These are phyloP conservation scores for Xiphorhynchus elegans DNA, from an alignment of 2,113 vertebrate genomes.

Conservation along the genomic window DNA sequence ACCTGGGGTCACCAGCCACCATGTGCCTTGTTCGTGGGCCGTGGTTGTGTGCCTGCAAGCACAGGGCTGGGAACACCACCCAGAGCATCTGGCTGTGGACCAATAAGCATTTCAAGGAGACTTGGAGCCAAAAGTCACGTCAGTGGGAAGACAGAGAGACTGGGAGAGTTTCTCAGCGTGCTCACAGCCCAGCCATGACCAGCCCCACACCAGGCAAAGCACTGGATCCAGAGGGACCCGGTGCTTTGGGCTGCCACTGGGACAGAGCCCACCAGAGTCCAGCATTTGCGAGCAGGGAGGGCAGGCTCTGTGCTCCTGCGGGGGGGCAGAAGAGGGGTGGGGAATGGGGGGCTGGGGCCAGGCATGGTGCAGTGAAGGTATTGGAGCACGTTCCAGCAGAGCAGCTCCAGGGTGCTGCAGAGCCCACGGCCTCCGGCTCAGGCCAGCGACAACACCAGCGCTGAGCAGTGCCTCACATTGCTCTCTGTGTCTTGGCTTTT, in stretches of 20 bases:
- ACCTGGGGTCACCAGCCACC: background rate
- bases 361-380: no score
- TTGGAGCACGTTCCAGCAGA: background rate
- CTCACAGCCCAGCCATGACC: background rate
- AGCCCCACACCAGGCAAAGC: background rate
- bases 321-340: background rate
- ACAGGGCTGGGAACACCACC: background rate
- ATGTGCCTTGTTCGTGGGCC: fast-evolving
- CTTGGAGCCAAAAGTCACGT: background rate
- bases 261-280: background rate
- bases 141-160: background rate
- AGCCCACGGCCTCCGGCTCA: background rate
- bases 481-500: background rate
- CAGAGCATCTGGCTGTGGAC: background rate
- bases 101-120: background rate
- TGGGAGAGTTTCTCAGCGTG: fast-evolving
- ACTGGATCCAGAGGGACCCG: fast-evolving
- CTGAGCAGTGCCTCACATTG: background rate
- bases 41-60: background rate
- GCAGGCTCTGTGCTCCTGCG: fast-evolving
- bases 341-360: background rate
- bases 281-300: background rate
- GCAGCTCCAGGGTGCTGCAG: background rate
- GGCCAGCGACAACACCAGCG: background rate
- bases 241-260: fast-evolving